Conservation (phyloP, 92 coral and sea anemone species). For the Umimayanthus kanabou region DNA sequence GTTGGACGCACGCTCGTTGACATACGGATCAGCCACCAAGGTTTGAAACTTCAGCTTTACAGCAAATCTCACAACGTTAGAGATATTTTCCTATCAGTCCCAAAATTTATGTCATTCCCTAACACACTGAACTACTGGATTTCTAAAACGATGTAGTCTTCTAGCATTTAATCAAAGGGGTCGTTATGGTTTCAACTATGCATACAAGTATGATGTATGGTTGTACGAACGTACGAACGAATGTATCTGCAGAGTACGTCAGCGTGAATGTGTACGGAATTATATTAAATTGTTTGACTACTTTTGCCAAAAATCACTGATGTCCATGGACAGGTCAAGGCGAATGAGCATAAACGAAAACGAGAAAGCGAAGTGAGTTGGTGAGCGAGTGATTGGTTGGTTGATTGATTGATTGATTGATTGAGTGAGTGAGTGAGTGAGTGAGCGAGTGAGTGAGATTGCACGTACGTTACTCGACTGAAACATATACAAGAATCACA, state of each 20-base stretch:
- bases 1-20: no score
- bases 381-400: neutral
- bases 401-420: constrained; percentile 8
- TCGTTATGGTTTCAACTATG: neutral
- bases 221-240: neutral
- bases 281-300: neutral
- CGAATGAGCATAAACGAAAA: neutral
- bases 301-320: no score
- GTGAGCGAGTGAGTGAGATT: neutral
- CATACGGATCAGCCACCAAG: no score
- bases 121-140: neutral
- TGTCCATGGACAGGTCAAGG: no score
- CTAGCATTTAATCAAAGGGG: neutral
- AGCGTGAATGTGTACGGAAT: neutral
- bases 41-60: no score
- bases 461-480: neutral
- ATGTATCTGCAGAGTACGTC: neutral
- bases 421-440: constrained; percentile 13
- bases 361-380: neutral
- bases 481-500: neutral
- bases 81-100: neutral
- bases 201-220: neutral
- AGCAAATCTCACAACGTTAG: no score
- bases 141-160: neutral
- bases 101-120: no score